phyloP scores from a whole-genome alignment of 2,888 invertebrate species.

The Pollenia labialis region DNA sequence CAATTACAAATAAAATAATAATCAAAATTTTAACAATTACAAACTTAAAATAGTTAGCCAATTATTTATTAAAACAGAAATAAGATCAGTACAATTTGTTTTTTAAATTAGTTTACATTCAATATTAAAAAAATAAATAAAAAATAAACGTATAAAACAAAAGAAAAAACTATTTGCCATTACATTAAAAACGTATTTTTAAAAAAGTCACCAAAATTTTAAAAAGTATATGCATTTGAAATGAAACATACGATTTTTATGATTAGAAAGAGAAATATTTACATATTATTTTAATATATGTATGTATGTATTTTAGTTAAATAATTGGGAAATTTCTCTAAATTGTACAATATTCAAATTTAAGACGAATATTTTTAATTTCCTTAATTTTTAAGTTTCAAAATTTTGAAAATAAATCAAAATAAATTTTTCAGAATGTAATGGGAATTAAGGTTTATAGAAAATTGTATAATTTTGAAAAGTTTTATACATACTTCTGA shows the following conservation, averaged over 20 bases:
- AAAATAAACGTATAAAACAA: constrained; percentile 53
- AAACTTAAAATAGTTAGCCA: constrained; percentile 63
- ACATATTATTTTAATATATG: too few relatives aligned
- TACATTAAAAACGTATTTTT: not conserved
- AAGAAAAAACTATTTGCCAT: constrained; percentile 53
- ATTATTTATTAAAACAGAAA: constrained; percentile 51
- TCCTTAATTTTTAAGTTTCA: too few relatives aligned
- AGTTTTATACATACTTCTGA: too few relatives aligned
- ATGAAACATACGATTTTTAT: constrained; percentile 54
- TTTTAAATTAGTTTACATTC: constrained; percentile 49
- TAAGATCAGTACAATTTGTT: constrained; percentile 71
- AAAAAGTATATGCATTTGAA: constrained; percentile 26
- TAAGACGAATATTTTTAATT: too few relatives aligned
- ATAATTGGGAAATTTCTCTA: too few relatives aligned
- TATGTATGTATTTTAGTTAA: too few relatives aligned
- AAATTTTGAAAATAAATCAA: too few relatives aligned
- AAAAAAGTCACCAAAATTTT: constrained; percentile 65
- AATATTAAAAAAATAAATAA: constrained; percentile 33
- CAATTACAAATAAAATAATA: constrained; percentile 69
- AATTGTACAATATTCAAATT: too few relatives aligned
- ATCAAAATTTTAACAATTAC: constrained; percentile 64
- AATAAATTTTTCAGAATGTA: too few relatives aligned
- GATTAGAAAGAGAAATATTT: not conserved
- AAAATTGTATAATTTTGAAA: too few relatives aligned
- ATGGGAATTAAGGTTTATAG: too few relatives aligned